Percentiles rank a stretch among this genome's conserved stretches.
Evolutionary conservation across 37 sponge, comb jelly and placozoan species (phyloP).

Genomic region (Eunapius fragilis): DNA sequence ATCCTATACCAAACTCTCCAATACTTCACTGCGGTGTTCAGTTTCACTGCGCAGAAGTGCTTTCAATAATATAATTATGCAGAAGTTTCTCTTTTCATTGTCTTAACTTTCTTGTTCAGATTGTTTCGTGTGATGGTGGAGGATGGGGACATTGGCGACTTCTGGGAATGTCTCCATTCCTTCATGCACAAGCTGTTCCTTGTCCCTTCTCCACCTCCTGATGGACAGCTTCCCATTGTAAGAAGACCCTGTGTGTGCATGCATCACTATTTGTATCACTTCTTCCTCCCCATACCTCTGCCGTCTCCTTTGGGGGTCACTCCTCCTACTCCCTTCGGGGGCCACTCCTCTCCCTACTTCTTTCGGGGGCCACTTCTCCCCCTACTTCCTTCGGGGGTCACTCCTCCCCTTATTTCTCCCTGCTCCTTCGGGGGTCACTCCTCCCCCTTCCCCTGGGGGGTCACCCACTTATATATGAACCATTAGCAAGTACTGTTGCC

Average conservation of each 20-base stretch:
- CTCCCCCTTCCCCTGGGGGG: slow-evolving; percentile 12
- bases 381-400: slow-evolving; percentile 24
- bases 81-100: background rate
- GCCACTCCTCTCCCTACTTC: slow-evolving; percentile 36
- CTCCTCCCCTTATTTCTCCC: slow-evolving; percentile 11
- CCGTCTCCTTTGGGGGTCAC: background rate
- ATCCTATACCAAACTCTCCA: no score
- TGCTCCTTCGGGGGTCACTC: background rate
- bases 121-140: slow-evolving; percentile 1
- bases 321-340: slow-evolving; percentile 20
- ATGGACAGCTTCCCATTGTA: slow-evolving; percentile 48
- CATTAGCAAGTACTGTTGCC: slow-evolving; percentile 40
- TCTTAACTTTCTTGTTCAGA: slow-evolving; percentile 12
- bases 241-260: background rate
- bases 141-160: slow-evolving; percentile 18
- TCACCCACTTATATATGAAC: background rate
- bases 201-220: slow-evolving; percentile 62
- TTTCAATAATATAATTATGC: no score
- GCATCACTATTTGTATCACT: background rate
- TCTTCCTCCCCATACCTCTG: no score
- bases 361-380: slow-evolving; percentile 34
- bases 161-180: slow-evolving; percentile 46
- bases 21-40: no score
- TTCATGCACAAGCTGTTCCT: slow-evolving; percentile 53
- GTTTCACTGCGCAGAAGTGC: no score